Evolutionary conservation across 64 coral and sea anemone species (phyloP), one percentile per base, ranked within the genome.

Genomic region (Exaiptasia diaphana): DNA sequence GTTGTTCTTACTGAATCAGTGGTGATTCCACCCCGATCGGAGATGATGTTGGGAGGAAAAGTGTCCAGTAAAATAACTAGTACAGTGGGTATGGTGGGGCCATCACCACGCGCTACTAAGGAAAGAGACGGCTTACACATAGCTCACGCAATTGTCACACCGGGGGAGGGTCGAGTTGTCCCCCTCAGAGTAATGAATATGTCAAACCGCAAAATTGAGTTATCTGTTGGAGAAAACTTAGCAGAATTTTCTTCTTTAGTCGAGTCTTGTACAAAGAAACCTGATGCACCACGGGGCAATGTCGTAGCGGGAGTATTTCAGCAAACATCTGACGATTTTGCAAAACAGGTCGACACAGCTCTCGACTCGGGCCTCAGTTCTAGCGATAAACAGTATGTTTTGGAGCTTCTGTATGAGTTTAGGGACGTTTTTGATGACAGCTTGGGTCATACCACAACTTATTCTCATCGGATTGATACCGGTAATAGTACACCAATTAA

Each of bases 381-480:
- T 15, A 18, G 33, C 33, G 27, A 65, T 22, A 29, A 37, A 65
- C 46, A 50, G 20, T 0, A 7, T 37, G 8, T 24, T 4, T 4
- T 26, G 0, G 7, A 29, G 27, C 7, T 65, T 37, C 27, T 65
- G 7, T 33, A 29, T 30, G 18, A 65, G 27, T 33, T 11, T 37
- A 3, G 17, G 33, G 61, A 65, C 17, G 61, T 65, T 7, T 65
- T 65, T 30, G 61, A 29, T 65, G 61, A 75, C 24, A 65, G 38
- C 10, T 50, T 87, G 20, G 83, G 83, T 20, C 14, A 53, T 23
- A 87, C 83, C 15, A 38, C 22, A 9, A 2, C 46, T 7, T 53
- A 65, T 12, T 27, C 53, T 27, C 86, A 89, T 52, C 25, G 28
- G 0, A 89, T 81, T 37, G 49, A 81, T 23, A 89, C 77, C 0